Percentiles rank a stretch among this genome's conserved stretches.
Conservation (phyloP, 2,113 vertebrate genomes). For the Leucosticte australis region DNA sequence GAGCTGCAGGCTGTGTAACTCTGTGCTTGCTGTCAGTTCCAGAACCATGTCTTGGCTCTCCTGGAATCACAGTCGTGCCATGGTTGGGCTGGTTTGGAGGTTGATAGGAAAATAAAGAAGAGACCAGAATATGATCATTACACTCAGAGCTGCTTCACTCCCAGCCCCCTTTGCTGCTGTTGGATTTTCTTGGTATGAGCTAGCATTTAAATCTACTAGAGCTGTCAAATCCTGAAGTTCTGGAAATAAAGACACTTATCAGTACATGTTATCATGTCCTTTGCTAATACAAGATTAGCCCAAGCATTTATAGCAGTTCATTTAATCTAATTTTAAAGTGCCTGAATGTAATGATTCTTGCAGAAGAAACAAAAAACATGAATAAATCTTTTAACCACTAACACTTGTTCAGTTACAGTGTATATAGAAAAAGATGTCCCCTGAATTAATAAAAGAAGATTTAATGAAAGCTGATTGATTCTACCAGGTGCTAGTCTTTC, state of each 20-base stretch:
- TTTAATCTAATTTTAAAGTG: constrained; percentile 5
- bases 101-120: neutral
- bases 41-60: neutral
- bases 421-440: neutral
- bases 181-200: neutral
- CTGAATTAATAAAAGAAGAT: neutral
- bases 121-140: neutral
- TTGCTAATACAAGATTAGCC: neutral
- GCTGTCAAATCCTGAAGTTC: neutral
- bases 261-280: neutral
- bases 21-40: neutral
- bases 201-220: neutral
- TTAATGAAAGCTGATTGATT: neutral
- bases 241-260: neutral
- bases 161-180: neutral
- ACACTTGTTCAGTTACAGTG: neutral
- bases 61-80: neutral
- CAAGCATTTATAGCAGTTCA: neutral
- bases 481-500: neutral
- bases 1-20: neutral
- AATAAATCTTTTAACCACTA: neutral
- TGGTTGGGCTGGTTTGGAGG: neutral
- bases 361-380: neutral
- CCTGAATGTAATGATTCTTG: neutral
- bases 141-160: neutral